These are phyloP conservation scores for Magallana nippona DNA, from an alignment of 2,888 invertebrate species.

Conservation along the genomic window DNA sequence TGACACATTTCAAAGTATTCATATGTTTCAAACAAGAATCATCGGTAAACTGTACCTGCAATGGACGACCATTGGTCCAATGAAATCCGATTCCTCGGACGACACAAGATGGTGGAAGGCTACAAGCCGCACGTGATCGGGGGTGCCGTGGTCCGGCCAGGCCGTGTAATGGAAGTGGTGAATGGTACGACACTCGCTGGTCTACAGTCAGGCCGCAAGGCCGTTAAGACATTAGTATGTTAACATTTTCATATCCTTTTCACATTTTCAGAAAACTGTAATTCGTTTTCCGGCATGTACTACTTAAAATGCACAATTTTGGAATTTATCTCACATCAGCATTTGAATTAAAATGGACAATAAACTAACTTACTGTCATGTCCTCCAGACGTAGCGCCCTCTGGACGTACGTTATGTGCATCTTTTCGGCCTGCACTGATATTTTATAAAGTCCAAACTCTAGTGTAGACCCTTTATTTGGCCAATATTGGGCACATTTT, in stretches of 20 bases:
- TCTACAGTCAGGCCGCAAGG: not conserved
- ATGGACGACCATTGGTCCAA: conserved; percentile 37
- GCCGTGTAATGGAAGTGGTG: conserved; percentile 39
- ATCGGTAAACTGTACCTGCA: conserved; percentile 28
- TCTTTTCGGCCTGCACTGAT: conserved; percentile 13
- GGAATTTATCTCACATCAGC: too few species aligned
- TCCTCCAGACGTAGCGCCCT: conserved; percentile 23
- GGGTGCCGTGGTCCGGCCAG: conserved; percentile 34
- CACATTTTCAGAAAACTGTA: too few species aligned
- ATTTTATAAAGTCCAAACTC: conserved; percentile 29
- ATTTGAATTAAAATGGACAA: not conserved
- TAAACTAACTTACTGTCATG: conserved; percentile 11
- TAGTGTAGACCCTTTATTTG: conserved; percentile 29
- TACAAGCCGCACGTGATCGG: conserved; percentile 36
- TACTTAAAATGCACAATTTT: too few species aligned
- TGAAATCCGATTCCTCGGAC: not conserved
- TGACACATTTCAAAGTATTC: not conserved
- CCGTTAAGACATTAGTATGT: not conserved
- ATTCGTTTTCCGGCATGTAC: too few species aligned
- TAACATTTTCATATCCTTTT: too few species aligned
- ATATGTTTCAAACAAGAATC: not conserved
- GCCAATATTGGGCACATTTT: conserved; percentile 40
- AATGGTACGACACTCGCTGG: conserved; percentile 26
- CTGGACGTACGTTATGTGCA: conserved; percentile 6
- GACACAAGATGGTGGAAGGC: conserved; percentile 27